phyloP scores from a whole-genome alignment of 2,888 invertebrate species.

The Drosophila atripex region DNA sequence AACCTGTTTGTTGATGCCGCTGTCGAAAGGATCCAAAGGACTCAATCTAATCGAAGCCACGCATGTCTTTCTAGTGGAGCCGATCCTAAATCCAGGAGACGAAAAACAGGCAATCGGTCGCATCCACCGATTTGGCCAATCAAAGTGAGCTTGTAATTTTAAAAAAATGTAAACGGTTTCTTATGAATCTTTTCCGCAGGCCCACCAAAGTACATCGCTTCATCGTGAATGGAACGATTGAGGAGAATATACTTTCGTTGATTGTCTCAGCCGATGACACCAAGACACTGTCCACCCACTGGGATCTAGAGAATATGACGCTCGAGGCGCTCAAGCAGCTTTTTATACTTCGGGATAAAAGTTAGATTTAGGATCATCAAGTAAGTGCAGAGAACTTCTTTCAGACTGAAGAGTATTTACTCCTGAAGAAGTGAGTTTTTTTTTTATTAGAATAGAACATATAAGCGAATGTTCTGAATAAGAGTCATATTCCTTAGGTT shows the following conservation, averaged over 20 bases:
- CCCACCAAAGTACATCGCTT: conserved; percentile 89
- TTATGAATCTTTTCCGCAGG: conserved; percentile 54
- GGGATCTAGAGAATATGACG: conserved; percentile 79
- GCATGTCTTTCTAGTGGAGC: conserved; percentile 90
- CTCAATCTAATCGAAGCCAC: conserved; percentile 91
- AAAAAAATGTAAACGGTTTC: not conserved
- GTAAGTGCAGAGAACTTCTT: too few relatives aligned
- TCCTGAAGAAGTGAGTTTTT: too few relatives aligned
- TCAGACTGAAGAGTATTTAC: too few relatives aligned
- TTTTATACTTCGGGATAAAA: conserved; percentile 56
- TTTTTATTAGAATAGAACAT: too few relatives aligned
- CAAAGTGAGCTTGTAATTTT: conserved; percentile 84
- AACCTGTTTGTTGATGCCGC: conserved; percentile 87
- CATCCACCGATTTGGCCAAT: conserved; percentile 92
- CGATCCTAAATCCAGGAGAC: conserved; percentile 89
- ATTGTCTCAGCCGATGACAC: conserved; percentile 81
- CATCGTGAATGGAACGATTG: conserved; percentile 88
- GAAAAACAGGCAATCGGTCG: conserved; percentile 91
- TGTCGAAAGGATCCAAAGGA: conserved; percentile 89
- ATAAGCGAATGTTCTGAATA: too few relatives aligned
- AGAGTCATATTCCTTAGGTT: too few relatives aligned
- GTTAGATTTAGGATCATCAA: conserved; percentile 4
- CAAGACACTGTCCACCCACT: conserved; percentile 66
- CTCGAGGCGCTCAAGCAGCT: conserved; percentile 66
- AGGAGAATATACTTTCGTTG: conserved; percentile 86